phyloP scores from a whole-genome alignment of 2,113 vertebrate genomes.

The Thamnaconus septentrionalis region DNA sequence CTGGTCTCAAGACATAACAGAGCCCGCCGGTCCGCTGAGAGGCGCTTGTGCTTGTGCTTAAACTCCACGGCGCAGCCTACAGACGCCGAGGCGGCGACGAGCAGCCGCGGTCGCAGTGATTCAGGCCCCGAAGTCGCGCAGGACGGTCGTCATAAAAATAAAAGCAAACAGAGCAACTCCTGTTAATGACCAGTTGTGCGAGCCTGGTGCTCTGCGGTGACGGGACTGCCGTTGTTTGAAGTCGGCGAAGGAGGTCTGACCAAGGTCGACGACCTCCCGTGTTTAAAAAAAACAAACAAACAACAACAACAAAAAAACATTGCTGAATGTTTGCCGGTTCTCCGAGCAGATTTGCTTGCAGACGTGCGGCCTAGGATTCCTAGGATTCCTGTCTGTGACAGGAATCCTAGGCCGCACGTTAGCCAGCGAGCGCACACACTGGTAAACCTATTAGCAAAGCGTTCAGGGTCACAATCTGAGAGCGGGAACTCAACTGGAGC shows the following conservation, averaged over 20 bases:
- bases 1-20: slow-evolving; percentile 33
- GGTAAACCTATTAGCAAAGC: slow-evolving; percentile 69
- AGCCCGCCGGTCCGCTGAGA: slow-evolving; percentile 18
- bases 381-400: slow-evolving; percentile 50
- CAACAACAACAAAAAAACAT: neutral
- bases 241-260: slow-evolving; percentile 37
- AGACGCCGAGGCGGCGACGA: too few species aligned
- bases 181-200: slow-evolving; percentile 29
- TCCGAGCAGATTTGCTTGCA: too few species aligned
- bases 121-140: slow-evolving; percentile 19
- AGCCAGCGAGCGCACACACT: slow-evolving; percentile 57
- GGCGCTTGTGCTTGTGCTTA: slow-evolving; percentile 23
- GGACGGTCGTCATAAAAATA: slow-evolving; percentile 6
- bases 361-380: slow-evolving; percentile 9
- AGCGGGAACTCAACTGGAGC: slow-evolving; percentile 15
- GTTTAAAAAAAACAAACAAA: slow-evolving; percentile 17
- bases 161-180: slow-evolving; percentile 17
- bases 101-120: slow-evolving; percentile 9
- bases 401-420: slow-evolving; percentile 54
- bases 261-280: slow-evolving; percentile 38
- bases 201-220: slow-evolving; percentile 1
- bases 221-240: slow-evolving; percentile 17
- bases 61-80: too few species aligned
- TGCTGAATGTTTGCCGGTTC: too few species aligned
- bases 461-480: slow-evolving; percentile 44